phyloP scores from a whole-genome alignment of 2,888 invertebrate species.

The Cheilosia impressa region DNA sequence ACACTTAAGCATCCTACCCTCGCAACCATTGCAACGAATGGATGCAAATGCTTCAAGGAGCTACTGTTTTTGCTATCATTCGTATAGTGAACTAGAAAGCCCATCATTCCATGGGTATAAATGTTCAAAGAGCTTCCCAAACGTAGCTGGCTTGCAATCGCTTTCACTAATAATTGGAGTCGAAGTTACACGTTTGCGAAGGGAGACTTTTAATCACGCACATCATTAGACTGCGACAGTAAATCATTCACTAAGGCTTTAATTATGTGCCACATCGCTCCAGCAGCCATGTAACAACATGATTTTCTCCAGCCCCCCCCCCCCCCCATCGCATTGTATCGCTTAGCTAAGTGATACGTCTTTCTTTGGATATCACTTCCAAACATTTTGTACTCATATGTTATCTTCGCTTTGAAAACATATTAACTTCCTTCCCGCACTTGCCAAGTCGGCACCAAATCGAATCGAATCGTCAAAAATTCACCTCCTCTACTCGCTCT shows the following conservation, averaged over 20 bases:
- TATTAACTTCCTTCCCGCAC: conserved; percentile 34
- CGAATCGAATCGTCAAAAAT: conserved; percentile 70
- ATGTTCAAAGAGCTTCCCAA: no score
- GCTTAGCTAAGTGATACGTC: conserved; percentile 14
- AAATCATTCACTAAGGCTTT: conserved; percentile 39
- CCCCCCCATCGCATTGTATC: neutral
- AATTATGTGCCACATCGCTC: conserved; percentile 30
- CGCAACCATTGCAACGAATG: no score
- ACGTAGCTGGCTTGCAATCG: no score
- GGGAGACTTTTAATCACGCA: no score
- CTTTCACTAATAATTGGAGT: no score
- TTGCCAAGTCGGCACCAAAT: conserved; percentile 30
- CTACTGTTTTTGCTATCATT: no score
- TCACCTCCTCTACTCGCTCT: conserved; percentile 64
- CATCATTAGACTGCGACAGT: neutral
- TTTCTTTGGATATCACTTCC: conserved; percentile 30
- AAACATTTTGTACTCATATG: neutral
- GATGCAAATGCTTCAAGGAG: no score
- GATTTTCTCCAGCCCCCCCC: neutral
- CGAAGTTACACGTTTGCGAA: no score
- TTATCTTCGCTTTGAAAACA: conserved; percentile 42
- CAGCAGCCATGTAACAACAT: neutral
- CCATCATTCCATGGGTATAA: no score
- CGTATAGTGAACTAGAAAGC: no score
- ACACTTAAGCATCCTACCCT: no score